Conservation (phyloP, 2,888 invertebrate species). For the Xanthia icteritia region DNA sequence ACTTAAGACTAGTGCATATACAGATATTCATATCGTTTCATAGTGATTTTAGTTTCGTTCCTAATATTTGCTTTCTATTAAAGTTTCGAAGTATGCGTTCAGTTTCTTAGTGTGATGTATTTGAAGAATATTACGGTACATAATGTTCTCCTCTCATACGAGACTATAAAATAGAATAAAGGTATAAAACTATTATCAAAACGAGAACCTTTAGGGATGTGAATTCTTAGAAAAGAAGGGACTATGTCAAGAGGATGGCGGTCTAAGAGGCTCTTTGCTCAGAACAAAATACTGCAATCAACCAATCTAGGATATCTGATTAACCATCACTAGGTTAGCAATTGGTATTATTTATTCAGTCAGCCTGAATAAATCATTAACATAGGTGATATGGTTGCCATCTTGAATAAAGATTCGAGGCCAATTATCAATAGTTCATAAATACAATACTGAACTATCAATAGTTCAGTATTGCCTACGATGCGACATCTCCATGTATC, state of each 20-base stretch:
- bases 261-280: background rate
- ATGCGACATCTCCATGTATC: background rate
- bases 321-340: background rate
- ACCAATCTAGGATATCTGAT: background rate
- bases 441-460: too few species aligned
- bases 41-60: slow-evolving; percentile 35
- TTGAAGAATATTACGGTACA: background rate
- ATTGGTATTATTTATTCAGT: background rate
- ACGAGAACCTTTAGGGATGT: background rate
- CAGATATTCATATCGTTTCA: slow-evolving; percentile 28
- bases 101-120: background rate
- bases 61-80: slow-evolving; percentile 23
- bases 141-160: background rate
- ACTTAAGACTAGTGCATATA: slow-evolving; percentile 28
- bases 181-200: background rate
- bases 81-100: background rate
- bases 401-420: background rate
- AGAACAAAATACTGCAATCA: too few species aligned
- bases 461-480: background rate
- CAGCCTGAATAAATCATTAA: too few species aligned
- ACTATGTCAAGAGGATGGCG: background rate
- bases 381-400: too few species aligned
- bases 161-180: background rate
- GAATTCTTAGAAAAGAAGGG: background rate
- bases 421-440: background rate